Evolutionary conservation across 2,888 invertebrate species (phyloP).

Genomic region (Meloe dianella): DNA sequence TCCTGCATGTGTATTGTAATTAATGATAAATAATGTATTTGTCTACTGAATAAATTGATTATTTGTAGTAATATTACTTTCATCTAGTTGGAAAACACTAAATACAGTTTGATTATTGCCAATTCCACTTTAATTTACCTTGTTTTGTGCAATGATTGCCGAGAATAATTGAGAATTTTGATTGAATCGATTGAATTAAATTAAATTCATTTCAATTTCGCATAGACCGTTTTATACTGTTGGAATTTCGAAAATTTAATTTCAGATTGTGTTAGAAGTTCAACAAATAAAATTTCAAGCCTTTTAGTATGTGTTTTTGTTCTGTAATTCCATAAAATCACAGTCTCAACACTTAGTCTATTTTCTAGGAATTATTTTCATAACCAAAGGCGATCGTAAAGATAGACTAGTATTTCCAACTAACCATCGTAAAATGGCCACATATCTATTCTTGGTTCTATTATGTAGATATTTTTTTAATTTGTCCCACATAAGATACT

Average conservation of each 20-base stretch:
- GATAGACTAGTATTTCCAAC: background rate
- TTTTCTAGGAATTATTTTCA: constrained; percentile 38
- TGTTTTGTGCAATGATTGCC: background rate
- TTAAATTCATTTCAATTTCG: background rate
- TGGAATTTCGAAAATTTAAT: background rate
- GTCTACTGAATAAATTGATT: too few relatives aligned
- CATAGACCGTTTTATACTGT: background rate
- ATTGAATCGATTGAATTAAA: background rate
- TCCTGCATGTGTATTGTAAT: background rate
- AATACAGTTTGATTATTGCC: background rate
- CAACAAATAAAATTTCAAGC: background rate
- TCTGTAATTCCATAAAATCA: background rate
- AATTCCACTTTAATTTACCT: too few relatives aligned
- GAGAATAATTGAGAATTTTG: background rate
- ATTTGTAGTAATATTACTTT: background rate
- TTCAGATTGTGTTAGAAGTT: background rate
- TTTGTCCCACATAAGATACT: too few relatives aligned
- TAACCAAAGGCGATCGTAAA: constrained; percentile 27
- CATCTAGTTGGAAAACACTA: background rate
- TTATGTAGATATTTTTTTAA: background rate
- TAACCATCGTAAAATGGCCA: background rate
- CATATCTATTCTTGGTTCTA: background rate
- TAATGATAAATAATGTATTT: background rate
- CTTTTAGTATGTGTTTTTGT: background rate
- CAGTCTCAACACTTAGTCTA: background rate